Evolutionary conservation across 2,113 vertebrate species (phyloP), one percentile per base, ranked within the genome.

Genomic region (Rhabdornis inornatus): DNA sequence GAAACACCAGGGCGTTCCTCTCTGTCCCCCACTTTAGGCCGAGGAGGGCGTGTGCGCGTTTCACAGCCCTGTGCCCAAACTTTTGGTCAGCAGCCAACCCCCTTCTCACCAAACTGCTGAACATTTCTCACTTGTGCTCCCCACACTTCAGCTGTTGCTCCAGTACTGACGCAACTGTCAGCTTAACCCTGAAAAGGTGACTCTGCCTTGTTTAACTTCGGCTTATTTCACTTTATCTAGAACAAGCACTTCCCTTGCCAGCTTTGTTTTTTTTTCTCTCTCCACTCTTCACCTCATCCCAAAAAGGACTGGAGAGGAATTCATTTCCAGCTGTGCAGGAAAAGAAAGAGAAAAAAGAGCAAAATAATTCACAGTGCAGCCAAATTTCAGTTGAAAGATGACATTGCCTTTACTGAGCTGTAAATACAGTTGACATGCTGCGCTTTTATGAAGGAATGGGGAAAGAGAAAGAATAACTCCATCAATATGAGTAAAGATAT

Each of bases 11-110:
- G 18, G 12, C 27, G 33, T 92, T 92, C 63, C 17, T 61, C 24
- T 60, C 23, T 40, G 14, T 44, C 3, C 11, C 6, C 3, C 12
- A 6, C 7, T 30, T 59, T 2, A 35, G 15, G 31, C 17, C 14
- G n/a, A 19, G 56, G 31, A 60, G 3, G 76, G 8, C 2, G 24
- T 4, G 2, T 47, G 28, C 0, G 0, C 25, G 5, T 77, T 83
- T 90, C 56, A n/a, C 42, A 86, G 44, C 45, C 15, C 52, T 64
- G n/a, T 83, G 55, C n/a, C 65, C 53, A 71, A 60, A 75, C 17
- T 17, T 17, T 3, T 2, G 6, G 28, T 28, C 37, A 63, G 39
- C 52, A 57, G 61, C 35, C 52, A 27, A 1, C 13, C 9, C 25
- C 20, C 14, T 60, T 68, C 45, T 83, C 37, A 33, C 35, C 60